A percentile compares a stretch with the other conserved stretches of the same genome.
These are phyloP conservation scores for Esperia sulphurella DNA, from an alignment of 2,888 invertebrate species.

Conservation along the genomic window DNA sequence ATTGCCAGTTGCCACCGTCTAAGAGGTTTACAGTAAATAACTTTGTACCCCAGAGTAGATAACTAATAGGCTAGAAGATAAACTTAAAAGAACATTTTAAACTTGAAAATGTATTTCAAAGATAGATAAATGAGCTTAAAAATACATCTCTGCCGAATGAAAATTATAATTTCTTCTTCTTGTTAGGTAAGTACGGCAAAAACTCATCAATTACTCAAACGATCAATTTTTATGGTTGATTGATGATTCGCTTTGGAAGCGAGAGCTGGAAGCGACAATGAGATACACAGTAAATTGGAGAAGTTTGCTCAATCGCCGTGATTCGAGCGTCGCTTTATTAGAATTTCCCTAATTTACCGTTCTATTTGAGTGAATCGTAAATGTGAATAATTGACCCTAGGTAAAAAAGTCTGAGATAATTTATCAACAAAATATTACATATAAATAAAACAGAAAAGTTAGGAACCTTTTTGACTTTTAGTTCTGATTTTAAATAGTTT, in stretches of 20 bases:
- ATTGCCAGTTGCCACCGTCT: too few species aligned
- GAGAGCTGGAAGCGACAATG: constrained; percentile 16
- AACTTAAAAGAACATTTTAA: too few species aligned
- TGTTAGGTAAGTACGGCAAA: constrained; percentile 15
- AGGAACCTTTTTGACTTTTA: too few species aligned
- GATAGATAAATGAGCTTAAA: background rate
- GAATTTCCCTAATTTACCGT: background rate
- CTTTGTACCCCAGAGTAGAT: too few species aligned
- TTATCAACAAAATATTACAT: too few species aligned
- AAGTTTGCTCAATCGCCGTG: background rate
- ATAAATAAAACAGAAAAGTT: too few species aligned
- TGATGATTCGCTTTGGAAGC: constrained; percentile 30
- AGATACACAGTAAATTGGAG: constrained; percentile 25
- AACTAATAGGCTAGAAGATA: too few species aligned
- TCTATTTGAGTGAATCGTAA: background rate
- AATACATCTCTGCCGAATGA: background rate
- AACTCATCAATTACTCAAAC: constrained; percentile 25
- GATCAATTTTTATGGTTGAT: constrained; percentile 41
- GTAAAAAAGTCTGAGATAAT: too few species aligned
- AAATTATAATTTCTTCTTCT: constrained; percentile 33
- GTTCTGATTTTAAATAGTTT: too few species aligned
- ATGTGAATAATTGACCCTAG: too few species aligned
- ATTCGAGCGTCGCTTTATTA: background rate
- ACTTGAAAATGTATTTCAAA: background rate
- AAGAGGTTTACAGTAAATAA: too few species aligned